Evolutionary conservation across 2,888 invertebrate genomes (phyloP).

Genomic region (Orthosia cruda): DNA sequence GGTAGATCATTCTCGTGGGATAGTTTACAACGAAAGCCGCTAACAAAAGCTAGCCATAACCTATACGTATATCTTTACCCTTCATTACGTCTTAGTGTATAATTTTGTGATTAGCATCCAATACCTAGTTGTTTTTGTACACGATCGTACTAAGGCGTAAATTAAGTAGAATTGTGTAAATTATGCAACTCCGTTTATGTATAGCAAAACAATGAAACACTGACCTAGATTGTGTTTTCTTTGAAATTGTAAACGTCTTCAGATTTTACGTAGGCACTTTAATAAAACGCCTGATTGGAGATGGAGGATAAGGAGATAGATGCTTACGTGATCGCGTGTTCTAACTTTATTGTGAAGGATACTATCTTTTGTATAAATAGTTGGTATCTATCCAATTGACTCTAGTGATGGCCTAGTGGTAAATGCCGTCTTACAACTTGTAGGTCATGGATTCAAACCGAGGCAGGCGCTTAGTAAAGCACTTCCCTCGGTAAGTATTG

Average conservation of each 20-base stretch:
- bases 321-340: neutral
- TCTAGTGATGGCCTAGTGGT: no score
- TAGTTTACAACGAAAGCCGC: neutral
- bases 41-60: no score
- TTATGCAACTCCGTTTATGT: slow-evolving; percentile 51
- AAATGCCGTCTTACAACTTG: no score
- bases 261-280: neutral
- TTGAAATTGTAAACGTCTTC: slow-evolving; percentile 39
- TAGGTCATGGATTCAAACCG: no score
- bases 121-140: slow-evolving; percentile 19
- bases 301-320: neutral
- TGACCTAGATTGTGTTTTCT: slow-evolving; percentile 57
- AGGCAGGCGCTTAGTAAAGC: no score
- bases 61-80: neutral
- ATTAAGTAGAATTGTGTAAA: slow-evolving; percentile 49
- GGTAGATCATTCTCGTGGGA: neutral
- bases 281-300: neutral
- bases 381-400: neutral
- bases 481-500: no score
- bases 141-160: slow-evolving; percentile 27
- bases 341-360: neutral
- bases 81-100: neutral
- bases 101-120: slow-evolving; percentile 12
- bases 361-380: neutral
- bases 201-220: slow-evolving; percentile 59